These are phyloP conservation scores for Ennomos quercinarius DNA, from an alignment of 2,888 invertebrate genomes.

Conservation along the genomic window DNA sequence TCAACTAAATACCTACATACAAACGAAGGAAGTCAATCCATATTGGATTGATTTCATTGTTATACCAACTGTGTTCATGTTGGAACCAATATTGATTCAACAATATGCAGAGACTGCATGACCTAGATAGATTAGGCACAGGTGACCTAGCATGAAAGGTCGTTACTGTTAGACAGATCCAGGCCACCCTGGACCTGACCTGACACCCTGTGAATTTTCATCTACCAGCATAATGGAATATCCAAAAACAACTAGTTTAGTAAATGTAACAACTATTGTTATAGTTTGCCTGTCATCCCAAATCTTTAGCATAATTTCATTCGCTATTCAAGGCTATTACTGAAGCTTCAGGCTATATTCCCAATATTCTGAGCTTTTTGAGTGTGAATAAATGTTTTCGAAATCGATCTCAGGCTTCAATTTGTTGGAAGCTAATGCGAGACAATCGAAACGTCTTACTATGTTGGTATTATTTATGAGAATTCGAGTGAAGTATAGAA, in stretches of 20 bases:
- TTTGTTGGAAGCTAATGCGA: constrained; percentile 23
- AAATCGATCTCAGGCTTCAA: constrained; percentile 22
- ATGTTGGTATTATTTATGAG: constrained; percentile 7
- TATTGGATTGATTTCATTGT: constrained; percentile 39
- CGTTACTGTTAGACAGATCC: constrained; percentile 54
- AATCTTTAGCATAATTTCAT: constrained; percentile 18
- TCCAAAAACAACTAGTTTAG: constrained; percentile 13
- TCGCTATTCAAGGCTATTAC: constrained; percentile 4
- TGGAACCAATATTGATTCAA: constrained; percentile 60
- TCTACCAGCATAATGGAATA: constrained; percentile 23
- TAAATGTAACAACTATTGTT: background rate
- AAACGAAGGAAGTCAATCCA: too few relatives aligned
- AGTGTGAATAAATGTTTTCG: constrained; percentile 27
- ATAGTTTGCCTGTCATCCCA: background rate
- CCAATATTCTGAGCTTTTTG: constrained; percentile 22
- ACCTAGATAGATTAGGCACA: constrained; percentile 64
- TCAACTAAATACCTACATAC: background rate
- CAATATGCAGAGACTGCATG: constrained; percentile 62
- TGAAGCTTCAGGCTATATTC: constrained; percentile 18
- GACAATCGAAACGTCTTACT: constrained; percentile 9
- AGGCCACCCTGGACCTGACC: constrained; percentile 30
- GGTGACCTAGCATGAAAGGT: constrained; percentile 63
- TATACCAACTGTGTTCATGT: too few relatives aligned
- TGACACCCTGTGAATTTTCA: constrained; percentile 38
- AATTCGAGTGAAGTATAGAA: background rate